A percentile compares a stretch with the other conserved stretches of the same genome.
These are phyloP conservation scores for Fundulus diaphanus DNA, from an alignment of 2,797 vertebrate genomes.

Conservation along the genomic window DNA sequence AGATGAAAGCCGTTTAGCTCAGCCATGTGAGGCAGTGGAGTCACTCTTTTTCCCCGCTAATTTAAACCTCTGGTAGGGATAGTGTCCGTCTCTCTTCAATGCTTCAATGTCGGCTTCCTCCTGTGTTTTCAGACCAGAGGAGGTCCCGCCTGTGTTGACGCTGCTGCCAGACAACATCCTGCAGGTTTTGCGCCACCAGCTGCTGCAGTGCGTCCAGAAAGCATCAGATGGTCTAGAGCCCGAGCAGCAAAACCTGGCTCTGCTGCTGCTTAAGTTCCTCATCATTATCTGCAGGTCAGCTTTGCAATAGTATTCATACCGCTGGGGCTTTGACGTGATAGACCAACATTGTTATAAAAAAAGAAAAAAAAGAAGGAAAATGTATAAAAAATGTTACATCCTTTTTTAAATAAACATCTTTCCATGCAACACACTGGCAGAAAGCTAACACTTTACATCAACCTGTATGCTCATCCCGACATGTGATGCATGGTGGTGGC, in stretches of 20 bases:
- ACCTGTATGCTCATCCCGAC: too few relatives aligned
- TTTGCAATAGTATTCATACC: neutral
- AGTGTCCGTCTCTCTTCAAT: neutral
- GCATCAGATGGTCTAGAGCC: slow-evolving; percentile 93
- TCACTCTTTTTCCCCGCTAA: neutral
- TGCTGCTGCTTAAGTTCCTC: slow-evolving; percentile 95
- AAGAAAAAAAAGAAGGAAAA: too few relatives aligned
- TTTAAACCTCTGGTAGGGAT: neutral
- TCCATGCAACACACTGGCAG: neutral
- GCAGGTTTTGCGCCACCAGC: slow-evolving; percentile 92
- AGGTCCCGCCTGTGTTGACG: slow-evolving; percentile 92
- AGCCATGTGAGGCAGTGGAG: neutral
- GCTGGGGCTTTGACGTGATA: neutral
- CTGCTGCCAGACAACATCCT: slow-evolving; percentile 97
- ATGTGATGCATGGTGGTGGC: too few relatives aligned
- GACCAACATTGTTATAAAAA: too few relatives aligned
- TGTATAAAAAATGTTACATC: neutral
- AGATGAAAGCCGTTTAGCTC: slow-evolving; percentile 13
- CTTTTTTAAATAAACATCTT: neutral
- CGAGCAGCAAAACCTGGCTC: slow-evolving; percentile 90
- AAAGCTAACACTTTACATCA: too few relatives aligned
- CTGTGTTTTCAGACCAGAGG: slow-evolving; percentile 86
- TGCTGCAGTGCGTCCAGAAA: slow-evolving; percentile 96
- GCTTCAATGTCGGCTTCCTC: neutral
- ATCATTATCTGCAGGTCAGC: slow-evolving; percentile 94